A percentile compares a stretch with the other conserved stretches of the same genome.
phyloP scores from a whole-genome alignment of 2,113 vertebrate genomes.

The Serinus canaria region DNA sequence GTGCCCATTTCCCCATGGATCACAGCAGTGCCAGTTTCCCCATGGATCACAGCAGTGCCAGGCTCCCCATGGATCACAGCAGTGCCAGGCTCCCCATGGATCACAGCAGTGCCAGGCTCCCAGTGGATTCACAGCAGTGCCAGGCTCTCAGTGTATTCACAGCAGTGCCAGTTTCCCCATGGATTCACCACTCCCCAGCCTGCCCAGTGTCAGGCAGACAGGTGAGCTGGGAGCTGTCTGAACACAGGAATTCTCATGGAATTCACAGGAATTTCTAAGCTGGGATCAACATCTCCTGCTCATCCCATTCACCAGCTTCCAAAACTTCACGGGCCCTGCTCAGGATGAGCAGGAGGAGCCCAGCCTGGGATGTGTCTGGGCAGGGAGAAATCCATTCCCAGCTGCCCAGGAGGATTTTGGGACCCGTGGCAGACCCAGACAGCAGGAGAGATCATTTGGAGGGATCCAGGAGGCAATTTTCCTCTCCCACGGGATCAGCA shows the following conservation, averaged over 20 bases:
- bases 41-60: too few relatives aligned
- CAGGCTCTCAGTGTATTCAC: too few relatives aligned
- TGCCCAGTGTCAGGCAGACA: not conserved
- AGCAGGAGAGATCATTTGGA: not conserved
- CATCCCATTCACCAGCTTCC: not conserved
- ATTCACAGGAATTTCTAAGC: not conserved
- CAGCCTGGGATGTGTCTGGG: not conserved
- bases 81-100: too few relatives aligned
- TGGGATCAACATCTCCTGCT: not conserved
- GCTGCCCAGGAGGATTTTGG: rapidly evolving
- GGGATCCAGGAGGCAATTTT: not conserved
- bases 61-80: too few relatives aligned
- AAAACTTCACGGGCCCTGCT: not conserved
- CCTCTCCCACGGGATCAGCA: not conserved
- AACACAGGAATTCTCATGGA: not conserved
- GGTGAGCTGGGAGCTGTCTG: not conserved
- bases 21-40: too few relatives aligned
- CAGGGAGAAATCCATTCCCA: not conserved
- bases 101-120: too few relatives aligned
- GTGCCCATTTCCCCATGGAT: too few relatives aligned
- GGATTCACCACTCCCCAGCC: not conserved
- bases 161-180: too few relatives aligned
- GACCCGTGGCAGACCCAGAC: not conserved
- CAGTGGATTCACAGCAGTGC: too few relatives aligned
- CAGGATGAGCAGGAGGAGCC: not conserved